Percentiles rank a stretch among this genome's conserved stretches.
phyloP scores from a whole-genome alignment of 2,113 vertebrate genomes.

The Leptodactylus fuscus region DNA sequence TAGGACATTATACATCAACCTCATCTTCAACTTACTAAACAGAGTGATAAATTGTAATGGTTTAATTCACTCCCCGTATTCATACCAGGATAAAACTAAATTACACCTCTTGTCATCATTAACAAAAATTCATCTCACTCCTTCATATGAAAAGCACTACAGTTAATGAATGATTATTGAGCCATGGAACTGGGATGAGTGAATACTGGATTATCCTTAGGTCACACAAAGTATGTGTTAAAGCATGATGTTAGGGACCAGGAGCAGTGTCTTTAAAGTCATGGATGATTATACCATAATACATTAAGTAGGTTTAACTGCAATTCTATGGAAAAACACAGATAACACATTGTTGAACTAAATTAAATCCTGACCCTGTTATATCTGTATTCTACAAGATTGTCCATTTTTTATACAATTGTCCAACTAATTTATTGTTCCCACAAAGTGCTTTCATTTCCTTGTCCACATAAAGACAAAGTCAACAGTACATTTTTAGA shows the following conservation, averaged over 20 bases:
- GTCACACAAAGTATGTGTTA: slow-evolving; percentile 78
- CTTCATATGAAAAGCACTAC: slow-evolving; percentile 77
- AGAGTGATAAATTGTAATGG: slow-evolving; percentile 32
- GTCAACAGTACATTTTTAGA: too few relatives aligned
- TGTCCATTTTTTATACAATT: too few relatives aligned
- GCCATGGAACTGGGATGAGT: slow-evolving; percentile 79
- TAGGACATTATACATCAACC: slow-evolving; percentile 23
- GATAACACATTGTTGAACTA: neutral
- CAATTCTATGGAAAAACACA: neutral
- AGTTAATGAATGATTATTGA: slow-evolving; percentile 80
- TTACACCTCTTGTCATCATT: slow-evolving; percentile 81
- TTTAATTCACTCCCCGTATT: slow-evolving; percentile 47
- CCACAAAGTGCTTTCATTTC: too few relatives aligned
- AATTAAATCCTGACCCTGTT: neutral
- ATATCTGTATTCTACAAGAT: neutral
- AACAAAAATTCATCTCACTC: slow-evolving; percentile 77
- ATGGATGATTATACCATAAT: neutral
- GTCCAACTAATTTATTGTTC: too few relatives aligned
- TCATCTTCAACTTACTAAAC: slow-evolving; percentile 27
- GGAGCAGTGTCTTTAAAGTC: neutral
- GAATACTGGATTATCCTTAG: slow-evolving; percentile 78
- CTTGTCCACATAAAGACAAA: too few relatives aligned
- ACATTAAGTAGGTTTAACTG: neutral
- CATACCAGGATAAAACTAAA: slow-evolving; percentile 74
- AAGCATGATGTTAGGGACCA: neutral